These are phyloP conservation scores for Leucophenga montana DNA, from an alignment of 2,888 invertebrate species.

Conservation along the genomic window DNA sequence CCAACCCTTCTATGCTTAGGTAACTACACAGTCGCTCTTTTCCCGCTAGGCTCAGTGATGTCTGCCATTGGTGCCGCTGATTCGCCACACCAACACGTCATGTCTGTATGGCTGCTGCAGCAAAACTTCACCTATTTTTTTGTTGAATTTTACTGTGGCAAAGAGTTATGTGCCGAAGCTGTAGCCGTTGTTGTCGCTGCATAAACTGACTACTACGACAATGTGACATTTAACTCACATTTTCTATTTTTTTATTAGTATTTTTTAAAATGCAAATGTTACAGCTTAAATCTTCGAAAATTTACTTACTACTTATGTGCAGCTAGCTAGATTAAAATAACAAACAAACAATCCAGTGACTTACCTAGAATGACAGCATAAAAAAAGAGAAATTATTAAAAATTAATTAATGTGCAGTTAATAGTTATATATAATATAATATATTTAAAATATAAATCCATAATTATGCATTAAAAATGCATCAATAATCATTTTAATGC, in stretches of 20 bases:
- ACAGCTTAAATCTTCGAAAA: not conserved
- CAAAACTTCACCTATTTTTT: not conserved
- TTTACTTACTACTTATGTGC: not conserved
- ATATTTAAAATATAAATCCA: slow-evolving; percentile 18
- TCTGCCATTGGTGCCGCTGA: no score
- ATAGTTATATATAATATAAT: not conserved
- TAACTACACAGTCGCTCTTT: no score
- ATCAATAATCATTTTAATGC: slow-evolving; percentile 48
- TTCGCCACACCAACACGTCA: no score
- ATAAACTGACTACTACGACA: not conserved
- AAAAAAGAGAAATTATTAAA: slow-evolving; percentile 15
- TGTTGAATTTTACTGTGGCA: not conserved
- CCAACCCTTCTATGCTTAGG: no score
- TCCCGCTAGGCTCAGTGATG: no score
- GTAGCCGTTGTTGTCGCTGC: not conserved
- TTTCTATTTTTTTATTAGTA: not conserved
- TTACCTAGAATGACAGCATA: slow-evolving; percentile 39
- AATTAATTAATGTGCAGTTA: slow-evolving; percentile 2
- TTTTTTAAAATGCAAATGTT: no score
- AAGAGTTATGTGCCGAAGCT: no score
- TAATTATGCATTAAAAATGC: slow-evolving; percentile 6
- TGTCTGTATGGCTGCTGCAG: not conserved
- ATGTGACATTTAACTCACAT: slow-evolving; percentile 12
- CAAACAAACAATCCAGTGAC: slow-evolving; percentile 8
- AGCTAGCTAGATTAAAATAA: not conserved